Conservation (phyloP, 2,113 vertebrate genomes). For the Hippolais icterina region DNA sequence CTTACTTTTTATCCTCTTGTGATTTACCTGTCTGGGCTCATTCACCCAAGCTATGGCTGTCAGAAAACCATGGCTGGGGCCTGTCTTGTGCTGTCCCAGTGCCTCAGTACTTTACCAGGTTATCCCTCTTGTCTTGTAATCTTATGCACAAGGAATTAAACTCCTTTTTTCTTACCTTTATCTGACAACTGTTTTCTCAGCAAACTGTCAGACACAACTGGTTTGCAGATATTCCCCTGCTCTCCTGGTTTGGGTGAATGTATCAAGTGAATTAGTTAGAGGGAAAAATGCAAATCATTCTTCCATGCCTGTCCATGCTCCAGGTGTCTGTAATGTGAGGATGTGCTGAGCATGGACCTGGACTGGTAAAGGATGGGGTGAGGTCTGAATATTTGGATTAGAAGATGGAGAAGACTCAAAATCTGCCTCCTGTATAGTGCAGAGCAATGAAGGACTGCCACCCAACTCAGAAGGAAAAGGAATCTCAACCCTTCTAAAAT, state of each 20-base stretch:
- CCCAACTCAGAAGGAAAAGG: not conserved
- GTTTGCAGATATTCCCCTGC: not conserved
- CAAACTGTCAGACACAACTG: not conserved
- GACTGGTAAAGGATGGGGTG: accelerated
- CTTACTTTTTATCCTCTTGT: not conserved
- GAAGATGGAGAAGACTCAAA: not conserved
- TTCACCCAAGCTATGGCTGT: not conserved
- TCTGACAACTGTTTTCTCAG: not conserved
- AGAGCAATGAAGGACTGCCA: not conserved
- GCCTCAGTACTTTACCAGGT: not conserved
- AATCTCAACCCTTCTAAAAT: not conserved
- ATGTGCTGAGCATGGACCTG: not conserved
- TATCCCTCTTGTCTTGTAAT: not conserved
- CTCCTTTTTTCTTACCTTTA: not conserved
- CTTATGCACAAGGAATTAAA: not conserved
- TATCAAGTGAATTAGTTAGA: not conserved
- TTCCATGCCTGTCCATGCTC: not conserved
- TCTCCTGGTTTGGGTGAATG: not conserved
- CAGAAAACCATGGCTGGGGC: not conserved
- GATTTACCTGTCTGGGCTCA: not conserved
- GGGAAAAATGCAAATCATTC: not conserved
- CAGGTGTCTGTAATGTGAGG: not conserved
- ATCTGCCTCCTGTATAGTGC: not conserved
- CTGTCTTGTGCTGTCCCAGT: not conserved
- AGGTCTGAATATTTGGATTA: not conserved